Conservation (phyloP, 2,888 invertebrate genomes). For the Tetropium fuscum region DNA sequence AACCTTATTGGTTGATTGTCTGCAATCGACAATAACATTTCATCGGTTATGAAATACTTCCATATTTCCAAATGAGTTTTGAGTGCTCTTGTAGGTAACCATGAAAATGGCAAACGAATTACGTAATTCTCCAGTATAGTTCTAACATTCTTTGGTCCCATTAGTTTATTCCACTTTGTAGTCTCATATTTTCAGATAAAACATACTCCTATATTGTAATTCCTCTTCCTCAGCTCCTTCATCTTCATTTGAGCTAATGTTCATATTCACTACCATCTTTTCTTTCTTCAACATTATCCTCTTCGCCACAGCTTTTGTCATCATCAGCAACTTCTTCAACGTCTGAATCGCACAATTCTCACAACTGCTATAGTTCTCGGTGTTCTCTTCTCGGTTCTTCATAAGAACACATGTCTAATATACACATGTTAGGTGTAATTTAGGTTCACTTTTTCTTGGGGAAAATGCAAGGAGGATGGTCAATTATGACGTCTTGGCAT, state of each 20-base stretch:
- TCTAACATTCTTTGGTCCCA: not conserved
- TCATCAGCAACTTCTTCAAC: not conserved
- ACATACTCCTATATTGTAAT: not conserved
- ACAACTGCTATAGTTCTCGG: not conserved
- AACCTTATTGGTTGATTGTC: not conserved
- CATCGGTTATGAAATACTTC: not conserved
- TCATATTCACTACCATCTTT: no score
- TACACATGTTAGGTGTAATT: no score
- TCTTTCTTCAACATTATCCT: not conserved
- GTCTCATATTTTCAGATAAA: not conserved
- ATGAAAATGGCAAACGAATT: not conserved
- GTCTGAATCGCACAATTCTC: not conserved
- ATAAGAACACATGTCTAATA: conserved; percentile 1
- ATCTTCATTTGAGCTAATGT: conserved; percentile 1
- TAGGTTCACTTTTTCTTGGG: no score
- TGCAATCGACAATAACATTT: not conserved
- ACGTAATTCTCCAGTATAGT: not conserved
- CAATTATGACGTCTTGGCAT: no score
- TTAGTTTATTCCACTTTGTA: not conserved
- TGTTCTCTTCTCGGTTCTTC: not conserved
- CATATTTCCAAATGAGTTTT: not conserved
- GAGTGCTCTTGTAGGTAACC: not conserved
- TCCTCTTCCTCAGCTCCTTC: not conserved
- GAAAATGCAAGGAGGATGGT: no score
- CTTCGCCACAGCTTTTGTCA: not conserved